A percentile compares a stretch with the other conserved stretches of the same genome.
Conservation (phyloP, 2,113 vertebrate genomes). For the Oryzias woworae region DNA sequence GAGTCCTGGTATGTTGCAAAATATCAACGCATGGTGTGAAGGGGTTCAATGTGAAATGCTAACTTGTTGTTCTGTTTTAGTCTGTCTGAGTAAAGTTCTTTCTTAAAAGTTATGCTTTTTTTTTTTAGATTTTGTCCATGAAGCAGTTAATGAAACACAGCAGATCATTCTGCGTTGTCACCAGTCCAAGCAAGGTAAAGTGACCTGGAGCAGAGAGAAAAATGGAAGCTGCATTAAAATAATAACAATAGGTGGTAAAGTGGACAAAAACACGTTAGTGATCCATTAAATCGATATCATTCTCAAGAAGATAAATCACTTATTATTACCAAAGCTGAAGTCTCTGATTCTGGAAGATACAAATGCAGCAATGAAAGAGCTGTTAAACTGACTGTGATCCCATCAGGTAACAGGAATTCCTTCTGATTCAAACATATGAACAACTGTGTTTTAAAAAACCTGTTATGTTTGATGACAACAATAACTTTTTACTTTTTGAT, state of each 20-base stretch:
- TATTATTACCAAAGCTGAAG: accelerated
- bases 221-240: background rate
- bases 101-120: background rate
- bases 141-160: accelerated
- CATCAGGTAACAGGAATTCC: conserved; percentile 20
- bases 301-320: accelerated
- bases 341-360: conserved; percentile 29
- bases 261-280: accelerated
- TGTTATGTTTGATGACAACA: too few relatives aligned
- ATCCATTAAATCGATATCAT: accelerated
- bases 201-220: conserved; percentile 24
- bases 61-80: too few relatives aligned
- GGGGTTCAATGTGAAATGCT: too few relatives aligned
- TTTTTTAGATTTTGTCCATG: conserved; percentile 5
- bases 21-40: too few relatives aligned
- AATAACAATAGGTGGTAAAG: accelerated
- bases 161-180: accelerated
- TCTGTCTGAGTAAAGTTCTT: too few relatives aligned
- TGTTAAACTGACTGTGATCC: conserved; percentile 20
- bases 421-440: background rate
- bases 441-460: too few relatives aligned
- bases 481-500: too few relatives aligned
- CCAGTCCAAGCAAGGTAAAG: accelerated
- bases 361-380: conserved; percentile 4
- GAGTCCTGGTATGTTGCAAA: too few relatives aligned